Base-by-base conservation (phyloP, 2,888 invertebrate species). In the Oconnorella tubifera region DNA sequence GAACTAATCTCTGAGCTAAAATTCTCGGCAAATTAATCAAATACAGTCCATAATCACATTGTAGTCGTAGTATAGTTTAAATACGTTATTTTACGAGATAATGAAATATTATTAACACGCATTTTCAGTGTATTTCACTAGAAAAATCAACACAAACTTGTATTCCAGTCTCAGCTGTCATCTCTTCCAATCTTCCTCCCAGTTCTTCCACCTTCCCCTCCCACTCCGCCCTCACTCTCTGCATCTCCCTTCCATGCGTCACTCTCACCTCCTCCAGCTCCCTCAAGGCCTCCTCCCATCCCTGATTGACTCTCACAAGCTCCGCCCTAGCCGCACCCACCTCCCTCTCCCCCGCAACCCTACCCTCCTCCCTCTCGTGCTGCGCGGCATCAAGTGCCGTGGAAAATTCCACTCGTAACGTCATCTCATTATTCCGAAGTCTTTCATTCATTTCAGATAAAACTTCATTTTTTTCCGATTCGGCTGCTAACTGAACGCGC, bases 211-310 rank as follows among this genome's bases (percentile, higher is more conserved):
- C 58, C 14, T 59, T 3, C 4, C 32, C 31, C 19, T 19, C 32
- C 51, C 29, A 29, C 33, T 66, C 62, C 29, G 48, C n/a, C 28
- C n/a, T 19, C 40, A 48, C 23, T 32, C 28, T 27, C 29, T 40
- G 32, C 19, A 59, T 23, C 10, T 55, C 23, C 23, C 32, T 49
- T 25, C 29, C 55, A 2, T 66, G 48, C 50, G 59, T 62, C 29
- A n/a, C 14, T 3, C 23, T 23, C 14, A 63, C 2, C 6, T 23
- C 32, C n/a, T 65, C 63, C 3, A 63, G 27, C n/a, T 51, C 53
- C 14, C 14, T 51, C 10, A 27, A 23, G 23, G 53, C 10, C 53
- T 10, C 4, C 10, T 51, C 53, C 25, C 6, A 25, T 27, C 6
- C 25, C 10, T 51, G 14, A 51, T 51, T 51, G 53, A 27, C 53